Evolutionary conservation across 2,797 vertebrate genomes (phyloP).

Genomic region (Gila robusta): DNA sequence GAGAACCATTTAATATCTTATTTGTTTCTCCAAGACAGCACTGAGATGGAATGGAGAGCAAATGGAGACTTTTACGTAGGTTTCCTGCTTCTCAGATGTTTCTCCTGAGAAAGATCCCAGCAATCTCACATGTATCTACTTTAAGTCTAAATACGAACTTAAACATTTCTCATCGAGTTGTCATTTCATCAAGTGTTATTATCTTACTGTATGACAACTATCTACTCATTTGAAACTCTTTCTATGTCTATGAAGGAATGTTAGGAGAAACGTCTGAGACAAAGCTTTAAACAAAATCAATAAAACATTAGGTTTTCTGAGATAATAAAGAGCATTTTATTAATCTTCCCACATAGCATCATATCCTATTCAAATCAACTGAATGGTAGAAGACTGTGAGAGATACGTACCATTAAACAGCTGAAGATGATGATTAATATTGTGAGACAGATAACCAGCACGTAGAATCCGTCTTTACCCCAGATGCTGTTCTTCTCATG

Average conservation of each 20-base stretch:
- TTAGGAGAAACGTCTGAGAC: not conserved
- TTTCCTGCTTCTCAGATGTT: not conserved
- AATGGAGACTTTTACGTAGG: not conserved
- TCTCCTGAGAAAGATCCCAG: not conserved
- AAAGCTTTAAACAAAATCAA: not conserved
- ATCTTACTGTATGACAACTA: not conserved
- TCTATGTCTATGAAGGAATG: not conserved
- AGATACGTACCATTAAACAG: slow-evolving; percentile 86
- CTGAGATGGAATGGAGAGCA: not conserved
- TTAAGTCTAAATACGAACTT: not conserved
- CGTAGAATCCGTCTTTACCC: slow-evolving; percentile 90
- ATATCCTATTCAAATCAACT: not conserved
- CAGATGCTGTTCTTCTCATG: slow-evolving; percentile 86
- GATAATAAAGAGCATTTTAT: not conserved
- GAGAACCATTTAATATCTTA: not conserved
- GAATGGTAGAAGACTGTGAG: not conserved
- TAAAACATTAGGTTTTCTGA: not conserved
- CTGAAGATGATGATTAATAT: slow-evolving; percentile 88
- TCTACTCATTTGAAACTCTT: not conserved
- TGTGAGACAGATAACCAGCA: slow-evolving; percentile 89
- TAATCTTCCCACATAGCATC: not conserved
- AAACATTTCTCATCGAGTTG: not conserved
- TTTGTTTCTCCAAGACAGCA: not conserved
- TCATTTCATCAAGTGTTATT: not conserved
- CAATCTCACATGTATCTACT: not conserved